Base-by-base conservation (phyloP, 2,797 vertebrate species). In the Poeciliopsis turneri region DNA sequence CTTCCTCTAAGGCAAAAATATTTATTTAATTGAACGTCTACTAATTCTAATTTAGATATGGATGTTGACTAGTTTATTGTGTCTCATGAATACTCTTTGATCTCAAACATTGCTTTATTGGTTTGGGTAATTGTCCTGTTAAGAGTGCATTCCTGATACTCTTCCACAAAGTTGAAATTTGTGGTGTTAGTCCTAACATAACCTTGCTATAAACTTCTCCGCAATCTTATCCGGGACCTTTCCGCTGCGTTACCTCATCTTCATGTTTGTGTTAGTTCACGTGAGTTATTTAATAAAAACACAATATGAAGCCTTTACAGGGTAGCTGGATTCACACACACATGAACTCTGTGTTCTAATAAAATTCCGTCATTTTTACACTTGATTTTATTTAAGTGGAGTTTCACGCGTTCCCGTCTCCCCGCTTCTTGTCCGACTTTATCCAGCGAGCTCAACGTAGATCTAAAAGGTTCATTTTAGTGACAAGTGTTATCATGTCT, bases 391-490 rank as follows among this genome's bases (percentile, higher is more conserved):
- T 66, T 39, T 36, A 39, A 86, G 83, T 76, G 53, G 80, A 89
- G 74, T 83, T 23, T 83, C 72, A 83, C 47, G 39, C 25, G 23
- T 1, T 41, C 74, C 81, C 69, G 18, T 61, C 70, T 49, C 77
- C 70, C 77, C 72, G 18, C 46, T 74, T 69, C 66, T 33, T 84
- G 57, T 18, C 13, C 30, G 23, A 33, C 72, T 76, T 83, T 8
- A 76, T 51, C 77, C 74, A 53, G 64, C 57, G 25, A 90, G 84
- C 84, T 89, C 79, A 59, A 76, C 82, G 89, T 88, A 84, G 87
- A 88, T 92, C 89, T 87, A 90, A 91, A 79, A 90, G 81, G 84
- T 88, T 93, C 78, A 81, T 92, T 93, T 93, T 55, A 81, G 79
- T 89, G 90, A 88, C 85, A 75, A 80, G 88, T 69, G 80, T 86